Evolutionary conservation across 2,797 vertebrate genomes (phyloP).

Genomic region (Cottoperca gobio): DNA sequence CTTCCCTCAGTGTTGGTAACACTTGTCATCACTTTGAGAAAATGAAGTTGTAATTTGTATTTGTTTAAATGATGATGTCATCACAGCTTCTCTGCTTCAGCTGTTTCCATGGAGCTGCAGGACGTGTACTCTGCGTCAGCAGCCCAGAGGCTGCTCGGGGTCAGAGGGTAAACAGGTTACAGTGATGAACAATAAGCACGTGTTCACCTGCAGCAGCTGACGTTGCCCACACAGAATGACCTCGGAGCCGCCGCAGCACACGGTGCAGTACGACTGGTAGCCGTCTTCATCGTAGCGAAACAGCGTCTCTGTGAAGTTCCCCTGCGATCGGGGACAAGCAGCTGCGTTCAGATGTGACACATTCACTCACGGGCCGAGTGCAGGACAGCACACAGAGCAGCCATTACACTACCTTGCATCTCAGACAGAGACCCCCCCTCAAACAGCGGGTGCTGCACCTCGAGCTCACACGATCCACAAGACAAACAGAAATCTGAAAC

Average conservation of each 20-base stretch:
- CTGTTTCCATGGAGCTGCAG: too few species aligned
- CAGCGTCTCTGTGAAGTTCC: constrained; percentile 84
- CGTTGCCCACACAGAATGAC: constrained; percentile 85
- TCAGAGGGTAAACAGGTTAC: neutral
- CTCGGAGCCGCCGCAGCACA: constrained; percentile 84
- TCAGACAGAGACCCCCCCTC: constrained; percentile 83
- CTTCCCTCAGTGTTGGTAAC: too few species aligned
- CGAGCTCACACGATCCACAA: constrained; percentile 75
- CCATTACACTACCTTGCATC: too few species aligned
- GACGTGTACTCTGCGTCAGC: too few species aligned
- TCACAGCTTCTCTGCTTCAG: too few species aligned
- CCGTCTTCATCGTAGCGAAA: constrained; percentile 88
- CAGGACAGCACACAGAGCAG: too few species aligned
- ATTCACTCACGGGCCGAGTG: too few species aligned
- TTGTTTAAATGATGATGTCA: too few species aligned
- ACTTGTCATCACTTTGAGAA: too few species aligned
- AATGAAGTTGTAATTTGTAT: too few species aligned
- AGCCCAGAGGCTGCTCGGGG: too few species aligned
- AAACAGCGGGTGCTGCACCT: constrained; percentile 83
- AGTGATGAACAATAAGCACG: neutral
- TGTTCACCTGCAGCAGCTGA: constrained; percentile 86
- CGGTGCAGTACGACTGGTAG: constrained; percentile 87
- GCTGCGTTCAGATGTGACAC: constrained; percentile 27
- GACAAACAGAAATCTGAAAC: constrained; percentile 84
- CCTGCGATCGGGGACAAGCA: constrained; percentile 65